These are phyloP conservation scores for Cryptoprocta ferox DNA, from an alignment of 2,797 vertebrate genomes.

Conservation along the genomic window DNA sequence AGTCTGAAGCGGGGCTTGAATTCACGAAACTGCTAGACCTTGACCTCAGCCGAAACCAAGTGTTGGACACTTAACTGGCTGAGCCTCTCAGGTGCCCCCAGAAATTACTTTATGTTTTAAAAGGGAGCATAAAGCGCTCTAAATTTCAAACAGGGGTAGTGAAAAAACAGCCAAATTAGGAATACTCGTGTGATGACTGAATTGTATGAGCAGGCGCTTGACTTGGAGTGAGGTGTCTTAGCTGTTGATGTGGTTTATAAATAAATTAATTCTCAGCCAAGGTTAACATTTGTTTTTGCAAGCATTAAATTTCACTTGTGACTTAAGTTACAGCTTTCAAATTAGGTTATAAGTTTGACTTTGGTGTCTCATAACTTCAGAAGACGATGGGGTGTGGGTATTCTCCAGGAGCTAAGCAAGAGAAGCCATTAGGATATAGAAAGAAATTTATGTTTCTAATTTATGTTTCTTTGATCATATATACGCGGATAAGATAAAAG, in stretches of 20 bases:
- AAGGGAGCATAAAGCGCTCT: not conserved
- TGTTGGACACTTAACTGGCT: too few relatives aligned
- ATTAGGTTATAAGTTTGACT: slow-evolving; percentile 58
- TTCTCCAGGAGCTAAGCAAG: not conserved
- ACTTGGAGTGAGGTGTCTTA: slow-evolving; percentile 35
- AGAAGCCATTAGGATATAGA: not conserved
- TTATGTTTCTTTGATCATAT: not conserved
- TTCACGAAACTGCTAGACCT: too few relatives aligned
- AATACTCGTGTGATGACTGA: not conserved
- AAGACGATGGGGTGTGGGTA: not conserved
- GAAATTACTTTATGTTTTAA: not conserved
- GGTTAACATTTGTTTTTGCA: slow-evolving; percentile 66
- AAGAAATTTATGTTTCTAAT: not conserved
- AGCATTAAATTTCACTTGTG: slow-evolving; percentile 71
- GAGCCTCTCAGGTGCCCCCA: too few relatives aligned
- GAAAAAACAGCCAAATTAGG: not conserved
- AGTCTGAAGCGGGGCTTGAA: fast-evolving
- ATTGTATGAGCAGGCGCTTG: not conserved
- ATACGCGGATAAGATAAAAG: not conserved
- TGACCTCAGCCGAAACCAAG: too few relatives aligned
- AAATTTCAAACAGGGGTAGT: not conserved
- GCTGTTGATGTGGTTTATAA: slow-evolving; percentile 75
- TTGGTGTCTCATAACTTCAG: not conserved
- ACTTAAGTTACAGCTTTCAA: slow-evolving; percentile 73
- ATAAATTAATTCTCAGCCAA: slow-evolving; percentile 77